Evolutionary conservation across 2,888 invertebrate genomes (phyloP), one percentile per base, ranked within the genome.

Genomic region (Nineta flava): DNA sequence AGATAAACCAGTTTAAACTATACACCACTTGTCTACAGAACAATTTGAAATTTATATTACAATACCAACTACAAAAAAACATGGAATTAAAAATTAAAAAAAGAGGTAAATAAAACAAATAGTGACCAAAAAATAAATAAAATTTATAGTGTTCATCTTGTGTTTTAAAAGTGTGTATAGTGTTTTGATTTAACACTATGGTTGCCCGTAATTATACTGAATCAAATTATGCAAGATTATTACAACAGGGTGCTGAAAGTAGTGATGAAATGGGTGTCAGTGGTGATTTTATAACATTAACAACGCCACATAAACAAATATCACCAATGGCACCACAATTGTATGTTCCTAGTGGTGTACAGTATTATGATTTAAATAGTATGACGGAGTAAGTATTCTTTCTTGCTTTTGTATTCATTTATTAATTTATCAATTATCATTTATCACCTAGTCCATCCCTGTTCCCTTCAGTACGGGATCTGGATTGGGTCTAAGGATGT

Each of bases 301-400:
- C 38, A 38, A 13, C 38, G n/a, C 38, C 38, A 38, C 38, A 38
- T 38, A 38, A 38, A 38, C 38, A 38, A 38, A 15, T 38, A 15
- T 38, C 38, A 38, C 38, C 38, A 15, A 38, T 38, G 38, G 38
- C 38, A 5, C 38, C 38, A 38, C 38, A 38, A 38, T 15, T 15
- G n/a, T 38, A 38, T 15, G 38, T 38, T 38, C n/a, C n/a, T 12
- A 13, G n/a, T n/a, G 38, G 38, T 15, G 38, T 46, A 9, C 46
- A 46, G 15, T 66, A 65, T 53, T 67, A 65, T 57, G 64, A 66
- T 52, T 52, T 65, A 34, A 59, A 63, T n/a, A 63, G 57, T 54
- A 60, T 64, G 55, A 59, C 62, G 50, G 64, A 67, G 66, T 66
- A 60, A 66, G 67, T 64, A 46, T 32, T 3, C n/a, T 13, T 32